Conservation (phyloP, 1,140 invertebrate species). For the Sminthurinus signatus region DNA sequence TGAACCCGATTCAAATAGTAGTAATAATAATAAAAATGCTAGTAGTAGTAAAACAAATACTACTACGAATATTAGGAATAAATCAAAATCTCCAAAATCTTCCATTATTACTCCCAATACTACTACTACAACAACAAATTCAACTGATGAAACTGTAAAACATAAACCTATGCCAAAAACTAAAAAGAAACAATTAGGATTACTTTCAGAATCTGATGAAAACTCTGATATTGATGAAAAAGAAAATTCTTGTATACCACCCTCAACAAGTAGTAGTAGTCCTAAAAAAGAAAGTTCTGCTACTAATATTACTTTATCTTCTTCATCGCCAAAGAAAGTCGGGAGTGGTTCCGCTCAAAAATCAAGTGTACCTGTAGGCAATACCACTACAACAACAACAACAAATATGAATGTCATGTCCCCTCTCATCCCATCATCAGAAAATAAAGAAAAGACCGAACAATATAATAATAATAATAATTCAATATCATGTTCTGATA, state of each 20-base stretch:
- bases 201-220: constrained; percentile 29
- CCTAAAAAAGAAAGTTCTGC: too few relatives aligned
- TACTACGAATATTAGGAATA: too few relatives aligned
- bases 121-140: background rate
- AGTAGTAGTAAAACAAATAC: background rate
- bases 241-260: constrained; percentile 29
- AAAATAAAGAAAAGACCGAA: constrained; percentile 39
- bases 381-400: constrained; percentile 3
- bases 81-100: background rate
- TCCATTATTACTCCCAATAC: background rate
- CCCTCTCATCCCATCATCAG: constrained; percentile 30
- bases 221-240: constrained; percentile 35
- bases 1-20: background rate
- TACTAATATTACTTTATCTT: too few relatives aligned
- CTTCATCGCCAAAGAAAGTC: constrained; percentile 26
- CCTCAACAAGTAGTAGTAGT: background rate
- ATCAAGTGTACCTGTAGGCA: constrained; percentile 4
- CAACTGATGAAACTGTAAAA: background rate
- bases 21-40: background rate
- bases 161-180: constrained; percentile 28
- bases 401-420: constrained; percentile 19
- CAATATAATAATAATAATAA: too few relatives aligned
- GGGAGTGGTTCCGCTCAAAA: constrained; percentile 22
- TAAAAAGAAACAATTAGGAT: constrained; percentile 23
- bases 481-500: constrained; percentile 18